Base-by-base conservation (phyloP, 2,113 vertebrate species). In the Xiphorhynchus elegans region DNA sequence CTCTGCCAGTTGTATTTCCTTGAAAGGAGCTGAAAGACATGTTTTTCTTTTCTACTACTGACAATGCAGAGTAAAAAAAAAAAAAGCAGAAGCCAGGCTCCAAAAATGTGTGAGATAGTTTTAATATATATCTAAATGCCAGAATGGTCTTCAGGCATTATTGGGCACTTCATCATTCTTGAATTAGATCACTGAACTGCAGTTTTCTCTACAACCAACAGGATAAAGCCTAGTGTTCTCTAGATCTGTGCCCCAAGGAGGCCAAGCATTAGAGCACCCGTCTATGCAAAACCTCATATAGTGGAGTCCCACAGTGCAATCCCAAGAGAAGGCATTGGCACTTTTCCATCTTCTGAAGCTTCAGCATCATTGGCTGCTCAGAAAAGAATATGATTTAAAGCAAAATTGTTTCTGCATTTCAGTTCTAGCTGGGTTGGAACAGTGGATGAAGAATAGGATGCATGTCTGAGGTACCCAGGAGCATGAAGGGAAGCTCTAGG, bases 131-230 rank as follows among this genome's bases (percentile, higher is more conserved):
- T 46, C 47, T 78, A 91, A 95, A 91, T 94, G 49, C 46, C 70
- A 73, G 58, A 82, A 76, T 33, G 58, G 46, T 87, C 94, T 95
- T 85, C 44, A 69, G 94, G 78, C 70, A 24, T 56, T 91, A 49
- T 50, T 91, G 24, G 56, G 49, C 78, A 73, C 58, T 84, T 93
- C 62, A 35, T 89, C 69, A 64, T 60, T 56, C 56, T 89, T 64
- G 40, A 94, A 77, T 95, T 64, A 91, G 68, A 70, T 90, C 60
- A 79, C 2, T 92, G 81, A 89, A 67, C 46, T 92, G 84, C 44
- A 72, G 11, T 60, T 76, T 94, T 84, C 64, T 76, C n/a, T 52
- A 0, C 39, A 68, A 86, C 31, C 52, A 72, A 60, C 18, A 75
- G 33, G 21, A 37, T 70, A 67, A 86, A 84, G 17, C 24, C 21